Percentiles rank a stretch among this genome's conserved stretches.
phyloP scores from a whole-genome alignment of 2,797 vertebrate genomes.

The Helostoma temminkii region DNA sequence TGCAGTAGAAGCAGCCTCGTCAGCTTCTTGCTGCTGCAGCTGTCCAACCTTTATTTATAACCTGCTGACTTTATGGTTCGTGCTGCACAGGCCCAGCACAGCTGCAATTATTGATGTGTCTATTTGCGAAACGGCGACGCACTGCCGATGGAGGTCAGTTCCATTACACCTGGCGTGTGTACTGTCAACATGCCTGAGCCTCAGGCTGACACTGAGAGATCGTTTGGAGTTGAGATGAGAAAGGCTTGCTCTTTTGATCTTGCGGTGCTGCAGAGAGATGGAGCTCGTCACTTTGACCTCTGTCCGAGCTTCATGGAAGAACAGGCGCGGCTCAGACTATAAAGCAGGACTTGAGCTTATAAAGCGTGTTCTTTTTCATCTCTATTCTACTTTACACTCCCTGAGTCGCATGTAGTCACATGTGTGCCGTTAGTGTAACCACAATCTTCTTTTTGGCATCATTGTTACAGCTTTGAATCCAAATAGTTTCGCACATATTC shows the following conservation, averaged over 20 bases:
- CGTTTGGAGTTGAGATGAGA: constrained; percentile 36
- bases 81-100: not conserved
- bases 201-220: constrained; percentile 29
- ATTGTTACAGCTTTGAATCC: too few species aligned
- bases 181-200: constrained; percentile 56
- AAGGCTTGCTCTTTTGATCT: constrained; percentile 35
- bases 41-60: constrained; percentile 42
- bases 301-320: constrained; percentile 27
- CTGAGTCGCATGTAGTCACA: not conserved
- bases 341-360: constrained; percentile 9
- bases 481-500: too few species aligned
- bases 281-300: constrained; percentile 38
- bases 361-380: constrained; percentile 7
- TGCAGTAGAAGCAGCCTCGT: not conserved
- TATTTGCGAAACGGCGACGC: constrained; percentile 34
- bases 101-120: constrained; percentile 65
- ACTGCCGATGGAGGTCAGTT: constrained; percentile 61
- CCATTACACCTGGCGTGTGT: constrained; percentile 59
- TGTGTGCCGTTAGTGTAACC: too few species aligned
- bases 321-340: not conserved
- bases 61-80: constrained; percentile 52
- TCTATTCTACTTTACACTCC: not conserved
- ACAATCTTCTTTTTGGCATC: too few species aligned
- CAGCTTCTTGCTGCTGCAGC: constrained; percentile 10
- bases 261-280: constrained; percentile 15